Conservation (phyloP, 2,113 vertebrate species). For the Falco punctatus region DNA sequence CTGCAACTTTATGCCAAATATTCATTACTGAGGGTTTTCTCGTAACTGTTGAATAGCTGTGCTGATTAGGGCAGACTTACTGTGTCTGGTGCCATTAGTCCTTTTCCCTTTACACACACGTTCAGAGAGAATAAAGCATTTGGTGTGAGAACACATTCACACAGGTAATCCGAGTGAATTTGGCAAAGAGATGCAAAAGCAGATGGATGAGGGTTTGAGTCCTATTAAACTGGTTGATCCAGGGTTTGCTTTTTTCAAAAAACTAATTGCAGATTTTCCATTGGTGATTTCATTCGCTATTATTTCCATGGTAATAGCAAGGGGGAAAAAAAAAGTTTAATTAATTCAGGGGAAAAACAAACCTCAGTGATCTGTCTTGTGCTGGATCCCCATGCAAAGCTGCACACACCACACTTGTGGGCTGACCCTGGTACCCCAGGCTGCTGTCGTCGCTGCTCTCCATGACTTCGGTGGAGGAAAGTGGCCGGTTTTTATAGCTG, state of each 20-base stretch:
- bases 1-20: slow-evolving; percentile 35
- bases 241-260: neutral
- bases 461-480: neutral
- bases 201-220: neutral
- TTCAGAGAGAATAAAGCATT: slow-evolving; percentile 14
- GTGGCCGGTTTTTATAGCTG: neutral
- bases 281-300: neutral
- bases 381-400: neutral
- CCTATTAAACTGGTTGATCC: neutral
- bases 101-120: neutral
- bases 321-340: neutral
- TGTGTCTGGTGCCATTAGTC: slow-evolving; percentile 31
- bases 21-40: slow-evolving; percentile 15
- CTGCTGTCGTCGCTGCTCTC: neutral
- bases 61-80: slow-evolving; percentile 40
- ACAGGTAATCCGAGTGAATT: slow-evolving; percentile 28
- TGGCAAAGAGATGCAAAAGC: neutral
- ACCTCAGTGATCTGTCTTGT: neutral
- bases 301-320: neutral
- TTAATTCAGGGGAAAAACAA: neutral
- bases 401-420: fast-evolving
- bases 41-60: slow-evolving; percentile 26
- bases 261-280: slow-evolving; percentile 23
- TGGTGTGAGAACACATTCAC: neutral
- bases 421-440: neutral